Percentiles rank a stretch among this genome's conserved stretches.
Evolutionary conservation across 2,113 vertebrate genomes (phyloP).

Genomic region (Chinchilla lanigera): DNA sequence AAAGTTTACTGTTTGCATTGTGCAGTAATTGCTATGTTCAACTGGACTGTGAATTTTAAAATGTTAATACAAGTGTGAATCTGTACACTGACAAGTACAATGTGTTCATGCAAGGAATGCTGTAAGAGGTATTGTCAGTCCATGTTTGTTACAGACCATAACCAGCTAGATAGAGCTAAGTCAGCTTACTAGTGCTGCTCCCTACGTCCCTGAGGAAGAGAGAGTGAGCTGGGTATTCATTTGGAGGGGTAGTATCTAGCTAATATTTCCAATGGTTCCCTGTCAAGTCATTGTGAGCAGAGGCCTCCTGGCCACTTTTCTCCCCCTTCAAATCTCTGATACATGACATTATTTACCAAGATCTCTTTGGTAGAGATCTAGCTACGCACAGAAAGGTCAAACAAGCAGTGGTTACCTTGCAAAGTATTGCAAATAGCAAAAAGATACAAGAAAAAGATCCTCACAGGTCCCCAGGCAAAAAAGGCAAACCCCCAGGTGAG

Average conservation of each 20-base stretch:
- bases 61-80: background rate
- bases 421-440: conserved; percentile 92
- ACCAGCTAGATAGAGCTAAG: background rate
- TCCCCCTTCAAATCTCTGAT: background rate
- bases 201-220: background rate
- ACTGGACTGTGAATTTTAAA: background rate
- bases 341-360: conserved; percentile 38
- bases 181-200: background rate
- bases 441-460: conserved; percentile 89
- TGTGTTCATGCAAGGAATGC: background rate
- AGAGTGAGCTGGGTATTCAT: background rate
- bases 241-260: background rate
- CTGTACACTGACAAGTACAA: background rate
- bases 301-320: background rate
- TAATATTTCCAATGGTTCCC: conserved; percentile 14
- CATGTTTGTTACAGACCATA: background rate
- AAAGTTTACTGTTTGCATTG: background rate
- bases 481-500: conserved; percentile 93
- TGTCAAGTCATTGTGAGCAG: background rate
- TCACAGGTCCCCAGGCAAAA: conserved; percentile 89
- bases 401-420: conserved; percentile 88
- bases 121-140: background rate
- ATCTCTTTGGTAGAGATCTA: background rate
- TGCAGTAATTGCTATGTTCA: background rate
- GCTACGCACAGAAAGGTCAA: background rate